These are phyloP conservation scores for Formica selysi DNA, from an alignment of 1,140 invertebrate species.

Conservation along the genomic window DNA sequence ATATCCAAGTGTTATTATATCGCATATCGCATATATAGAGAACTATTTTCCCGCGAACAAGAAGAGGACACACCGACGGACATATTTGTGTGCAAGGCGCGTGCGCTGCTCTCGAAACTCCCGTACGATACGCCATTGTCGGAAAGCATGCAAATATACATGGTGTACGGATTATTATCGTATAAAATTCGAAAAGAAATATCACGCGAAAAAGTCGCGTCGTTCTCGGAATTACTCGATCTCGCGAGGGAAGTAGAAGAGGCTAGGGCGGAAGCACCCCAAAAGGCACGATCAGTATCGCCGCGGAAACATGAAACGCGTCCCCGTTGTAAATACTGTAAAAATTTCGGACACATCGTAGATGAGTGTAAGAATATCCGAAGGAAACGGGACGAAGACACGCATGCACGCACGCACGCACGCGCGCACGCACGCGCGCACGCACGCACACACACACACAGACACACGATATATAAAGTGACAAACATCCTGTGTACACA, in stretches of 20 bases:
- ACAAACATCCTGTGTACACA: no score
- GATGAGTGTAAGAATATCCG: background rate
- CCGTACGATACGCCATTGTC: background rate
- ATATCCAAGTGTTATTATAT: no score
- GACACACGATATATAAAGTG: no score
- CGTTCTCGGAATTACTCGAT: background rate
- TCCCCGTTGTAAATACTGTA: background rate
- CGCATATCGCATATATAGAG: background rate
- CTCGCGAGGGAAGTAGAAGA: background rate
- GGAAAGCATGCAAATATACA: background rate
- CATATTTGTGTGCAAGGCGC: background rate
- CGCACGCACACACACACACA: no score
- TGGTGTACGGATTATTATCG: constrained; percentile 12
- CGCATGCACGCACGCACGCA: no score
- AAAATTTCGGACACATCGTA: background rate
- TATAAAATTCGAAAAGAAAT: constrained; percentile 1
- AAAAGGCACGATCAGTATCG: no score
- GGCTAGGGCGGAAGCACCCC: background rate
- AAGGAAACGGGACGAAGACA: background rate
- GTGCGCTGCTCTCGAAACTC: background rate
- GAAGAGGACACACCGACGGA: background rate
- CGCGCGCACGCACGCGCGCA: no score
- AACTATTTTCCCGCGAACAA: background rate
- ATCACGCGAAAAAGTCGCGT: background rate
- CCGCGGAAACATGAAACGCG: background rate